Evolutionary conservation across 2,113 vertebrate genomes (phyloP).

Genomic region (Scopus umbretta): DNA sequence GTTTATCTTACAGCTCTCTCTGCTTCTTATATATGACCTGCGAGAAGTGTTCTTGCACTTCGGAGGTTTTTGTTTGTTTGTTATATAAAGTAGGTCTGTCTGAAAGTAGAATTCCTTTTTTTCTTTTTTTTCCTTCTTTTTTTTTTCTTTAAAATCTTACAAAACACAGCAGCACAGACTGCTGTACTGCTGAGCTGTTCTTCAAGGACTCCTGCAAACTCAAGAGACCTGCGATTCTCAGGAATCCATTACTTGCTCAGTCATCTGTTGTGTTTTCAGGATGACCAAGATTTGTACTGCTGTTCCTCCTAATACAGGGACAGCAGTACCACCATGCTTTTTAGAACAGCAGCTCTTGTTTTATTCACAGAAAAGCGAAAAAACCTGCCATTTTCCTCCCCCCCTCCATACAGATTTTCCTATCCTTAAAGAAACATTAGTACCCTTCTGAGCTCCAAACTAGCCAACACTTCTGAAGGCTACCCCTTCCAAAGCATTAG

Average conservation of each 20-base stretch:
- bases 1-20: conserved; percentile 36
- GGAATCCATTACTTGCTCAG: neutral
- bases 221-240: neutral
- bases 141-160: neutral
- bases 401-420: neutral
- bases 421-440: neutral
- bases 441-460: neutral
- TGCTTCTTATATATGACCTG: neutral
- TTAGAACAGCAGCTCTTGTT: neutral
- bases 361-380: neutral
- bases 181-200: neutral
- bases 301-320: neutral
- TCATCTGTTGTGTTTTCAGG: neutral
- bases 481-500: neutral
- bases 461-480: neutral
- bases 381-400: neutral
- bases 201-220: neutral
- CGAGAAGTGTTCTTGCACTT: conserved; percentile 11
- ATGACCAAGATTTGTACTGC: neutral
- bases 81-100: neutral
- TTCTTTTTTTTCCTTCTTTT: neutral
- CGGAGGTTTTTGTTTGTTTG: neutral
- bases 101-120: neutral
- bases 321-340: neutral
- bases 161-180: neutral